These are phyloP conservation scores for Enteromius afrohamiltoni DNA, from an alignment of 2,797 vertebrate species.

Conservation along the genomic window DNA sequence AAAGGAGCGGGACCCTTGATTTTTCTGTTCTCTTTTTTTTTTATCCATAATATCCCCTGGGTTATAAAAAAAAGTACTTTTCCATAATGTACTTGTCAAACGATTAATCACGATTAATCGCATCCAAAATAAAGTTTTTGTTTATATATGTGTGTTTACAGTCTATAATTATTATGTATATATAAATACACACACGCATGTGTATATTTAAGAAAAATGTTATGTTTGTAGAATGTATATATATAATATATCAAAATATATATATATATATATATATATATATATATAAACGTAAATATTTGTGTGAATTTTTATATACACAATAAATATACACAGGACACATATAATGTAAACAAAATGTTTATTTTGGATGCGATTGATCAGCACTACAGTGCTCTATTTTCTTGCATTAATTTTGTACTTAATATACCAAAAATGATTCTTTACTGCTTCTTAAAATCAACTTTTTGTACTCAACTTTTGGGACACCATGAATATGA, in stretches of 20 bases:
- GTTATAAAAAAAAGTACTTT: not conserved
- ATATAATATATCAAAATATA: too few relatives aligned
- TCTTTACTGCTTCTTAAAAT: not conserved
- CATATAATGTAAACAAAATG: not conserved
- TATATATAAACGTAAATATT: not conserved
- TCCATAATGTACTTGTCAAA: not conserved
- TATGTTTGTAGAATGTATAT: not conserved
- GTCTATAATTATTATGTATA: not conserved
- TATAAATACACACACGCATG: not conserved
- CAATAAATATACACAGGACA: not conserved
- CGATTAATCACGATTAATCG: not conserved
- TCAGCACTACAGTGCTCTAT: not conserved
- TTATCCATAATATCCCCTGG: conserved; percentile 53
- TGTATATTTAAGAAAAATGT: not conserved
- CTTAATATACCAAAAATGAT: not conserved
- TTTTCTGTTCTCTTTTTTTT: conserved; percentile 65
- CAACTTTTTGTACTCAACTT: not conserved
- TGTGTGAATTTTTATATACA: not conserved
- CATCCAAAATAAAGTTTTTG: not conserved
- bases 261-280: not conserved
- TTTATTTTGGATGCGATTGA: not conserved
- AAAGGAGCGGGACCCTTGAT: conserved; percentile 95
- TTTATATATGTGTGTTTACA: not conserved
- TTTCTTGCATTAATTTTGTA: not conserved
- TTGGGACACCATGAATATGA: not conserved